Evolutionary conservation across 2,113 vertebrate genomes (phyloP), one percentile per base, ranked within the genome.

Genomic region (Thomomys bottae): DNA sequence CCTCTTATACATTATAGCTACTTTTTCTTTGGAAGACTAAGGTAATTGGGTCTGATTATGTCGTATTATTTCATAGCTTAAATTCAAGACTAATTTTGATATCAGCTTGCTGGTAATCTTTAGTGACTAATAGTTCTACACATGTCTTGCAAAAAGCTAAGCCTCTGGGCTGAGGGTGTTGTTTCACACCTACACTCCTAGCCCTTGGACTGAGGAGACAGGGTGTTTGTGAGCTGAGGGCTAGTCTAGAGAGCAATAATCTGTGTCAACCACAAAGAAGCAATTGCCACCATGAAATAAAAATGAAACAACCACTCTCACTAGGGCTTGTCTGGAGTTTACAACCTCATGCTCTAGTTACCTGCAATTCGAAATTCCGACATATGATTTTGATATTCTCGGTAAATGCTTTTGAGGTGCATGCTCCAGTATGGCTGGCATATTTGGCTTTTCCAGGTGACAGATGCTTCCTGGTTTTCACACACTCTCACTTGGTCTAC

Each of bases 1-100:
- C 84, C 95, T 91, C 80, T 96, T 88, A 28, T 57, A 42, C 28
- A n/a, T 49, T 93, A 61, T 67, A 38, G 23, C 71, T 5, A 87
- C 38, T 87, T 3, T 40, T 75, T 28, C 34, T 88, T 89, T 59
- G 38, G 49, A 75, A 93, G 32, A 59, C 26, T 5, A 30, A 57
- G 49, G 79, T 59, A 63, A 38, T 82, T 63, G 71, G 5, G 36
- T 66, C 24, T 86, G 28, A 67, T 82, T 5, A 72, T 72, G 10
- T 54, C 64, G n/a, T 87, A 36, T 28, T 32, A 67, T 30, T n/a
- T n/a, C 8, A 75, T 59, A 77, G 38, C 54, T 86, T 87, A 73
- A 84, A 77, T 64, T 38, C 34, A 86, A 76, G 75, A 59, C 77
- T 71, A 77, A 66, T 75, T 82, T 90, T 87, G 78, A n/a, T 54